Percentiles rank a stretch among this genome's conserved stretches.
Conservation (phyloP, 2,888 invertebrate species). For the Xanthia togata region DNA sequence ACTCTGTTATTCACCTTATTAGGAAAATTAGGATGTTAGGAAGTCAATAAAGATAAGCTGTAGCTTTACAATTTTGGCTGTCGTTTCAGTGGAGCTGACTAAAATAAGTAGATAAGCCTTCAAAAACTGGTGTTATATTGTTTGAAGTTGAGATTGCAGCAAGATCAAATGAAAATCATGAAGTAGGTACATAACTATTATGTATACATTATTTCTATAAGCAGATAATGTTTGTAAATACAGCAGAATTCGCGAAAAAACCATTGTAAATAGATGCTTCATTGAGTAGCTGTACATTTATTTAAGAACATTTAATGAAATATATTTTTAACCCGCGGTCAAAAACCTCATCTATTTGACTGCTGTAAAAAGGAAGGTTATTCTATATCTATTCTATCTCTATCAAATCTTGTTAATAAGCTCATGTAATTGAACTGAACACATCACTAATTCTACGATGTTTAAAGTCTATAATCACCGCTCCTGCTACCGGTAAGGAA, state of each 20-base stretch:
- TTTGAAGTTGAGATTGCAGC: background rate
- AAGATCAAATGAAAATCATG: background rate
- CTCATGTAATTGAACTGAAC: background rate
- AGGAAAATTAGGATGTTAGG: background rate
- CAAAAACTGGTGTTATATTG: background rate
- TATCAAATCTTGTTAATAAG: background rate
- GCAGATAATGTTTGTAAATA: background rate
- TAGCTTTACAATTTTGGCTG: background rate
- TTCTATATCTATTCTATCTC: no score
- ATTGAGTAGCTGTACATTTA: no score
- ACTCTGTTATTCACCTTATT: background rate
- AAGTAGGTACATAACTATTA: background rate
- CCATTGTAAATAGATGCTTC: background rate
- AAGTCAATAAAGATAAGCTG: slow-evolving; percentile 5
- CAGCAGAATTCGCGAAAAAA: background rate
- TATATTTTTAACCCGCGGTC: background rate
- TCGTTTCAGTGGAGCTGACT: background rate
- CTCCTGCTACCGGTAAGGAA: slow-evolving; percentile 21
- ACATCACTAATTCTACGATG: background rate
- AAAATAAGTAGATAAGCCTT: background rate
- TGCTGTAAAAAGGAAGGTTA: background rate
- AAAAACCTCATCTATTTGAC: background rate
- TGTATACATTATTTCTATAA: background rate
- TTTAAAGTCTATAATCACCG: background rate
- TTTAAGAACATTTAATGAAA: background rate